Evolutionary conservation across 2,797 vertebrate genomes (phyloP).

Genomic region (Protosalanx chinensis): DNA sequence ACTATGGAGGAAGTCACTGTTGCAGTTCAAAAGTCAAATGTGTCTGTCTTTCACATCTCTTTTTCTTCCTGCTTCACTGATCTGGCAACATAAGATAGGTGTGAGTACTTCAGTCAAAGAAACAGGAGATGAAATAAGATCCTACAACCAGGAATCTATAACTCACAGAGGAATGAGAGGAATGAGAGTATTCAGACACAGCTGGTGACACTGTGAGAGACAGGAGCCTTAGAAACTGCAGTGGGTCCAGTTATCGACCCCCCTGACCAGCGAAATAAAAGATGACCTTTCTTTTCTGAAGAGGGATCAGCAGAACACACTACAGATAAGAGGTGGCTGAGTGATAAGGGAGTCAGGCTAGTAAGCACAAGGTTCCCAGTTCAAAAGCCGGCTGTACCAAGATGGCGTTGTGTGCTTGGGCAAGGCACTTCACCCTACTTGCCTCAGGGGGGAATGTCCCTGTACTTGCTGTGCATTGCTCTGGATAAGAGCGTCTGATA

Average conservation of each 20-base stretch:
- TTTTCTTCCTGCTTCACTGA: background rate
- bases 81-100: constrained; percentile 17
- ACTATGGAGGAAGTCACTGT: constrained; percentile 1
- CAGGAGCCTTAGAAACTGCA: constrained; percentile 33
- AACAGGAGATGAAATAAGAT: background rate
- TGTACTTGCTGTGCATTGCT: too few species aligned
- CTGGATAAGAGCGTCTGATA: too few species aligned
- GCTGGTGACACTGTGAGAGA: constrained; percentile 20
- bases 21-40: constrained; percentile 9
- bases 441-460: too few species aligned
- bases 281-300: constrained; percentile 58
- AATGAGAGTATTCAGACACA: constrained; percentile 25
- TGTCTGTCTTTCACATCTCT: background rate
- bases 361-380: too few species aligned
- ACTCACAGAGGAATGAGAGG: constrained; percentile 16
- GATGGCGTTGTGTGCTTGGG: too few species aligned
- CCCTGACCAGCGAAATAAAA: constrained; percentile 36
- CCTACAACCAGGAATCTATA: too few species aligned
- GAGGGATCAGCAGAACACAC: constrained; percentile 54
- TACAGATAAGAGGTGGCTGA: constrained; percentile 38
- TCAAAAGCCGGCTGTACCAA: too few species aligned
- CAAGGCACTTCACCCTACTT: too few species aligned
- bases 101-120: background rate
- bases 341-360: too few species aligned
- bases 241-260: constrained; percentile 46